Conservation (phyloP, 1,140 invertebrate species). For the Capitella teleta region DNA sequence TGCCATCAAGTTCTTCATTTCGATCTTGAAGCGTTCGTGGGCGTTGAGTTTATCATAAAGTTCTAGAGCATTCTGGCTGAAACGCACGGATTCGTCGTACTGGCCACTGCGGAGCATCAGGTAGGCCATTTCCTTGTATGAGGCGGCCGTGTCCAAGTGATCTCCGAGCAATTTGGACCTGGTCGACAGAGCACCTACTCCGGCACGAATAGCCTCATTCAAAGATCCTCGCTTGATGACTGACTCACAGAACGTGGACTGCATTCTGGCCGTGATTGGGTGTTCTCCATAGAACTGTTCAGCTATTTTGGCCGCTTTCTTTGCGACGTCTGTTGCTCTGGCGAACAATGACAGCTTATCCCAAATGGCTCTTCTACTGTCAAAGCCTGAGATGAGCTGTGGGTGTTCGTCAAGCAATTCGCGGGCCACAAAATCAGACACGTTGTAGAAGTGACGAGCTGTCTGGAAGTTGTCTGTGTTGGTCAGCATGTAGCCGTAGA, state of each 20-base stretch:
- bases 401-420: conserved; percentile 6
- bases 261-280: conserved; percentile 4
- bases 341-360: conserved; percentile 6
- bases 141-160: conserved; percentile 1
- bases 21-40: not conserved
- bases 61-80: conserved; percentile 8
- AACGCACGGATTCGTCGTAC: conserved; percentile 7
- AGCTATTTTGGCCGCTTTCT: not conserved
- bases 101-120: conserved; percentile 10
- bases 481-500: conserved; percentile 8
- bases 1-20: conserved; percentile 6
- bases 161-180: conserved; percentile 8
- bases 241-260: conserved; percentile 5
- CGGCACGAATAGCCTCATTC: conserved; percentile 1
- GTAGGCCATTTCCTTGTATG: conserved; percentile 6
- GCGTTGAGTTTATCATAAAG: conserved; percentile 2
- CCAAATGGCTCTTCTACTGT: conserved; percentile 7
- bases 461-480: not conserved
- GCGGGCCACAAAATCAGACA: conserved; percentile 2
- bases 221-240: conserved; percentile 5
- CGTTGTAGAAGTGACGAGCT: conserved; percentile 10
- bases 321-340: conserved; percentile 2
- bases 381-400: conserved; percentile 5
- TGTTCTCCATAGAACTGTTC: not conserved
- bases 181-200: not conserved